Percentiles rank a stretch among this genome's conserved stretches.
These are phyloP conservation scores for Chionomys nivalis DNA, from an alignment of 2,113 vertebrate species.

Conservation along the genomic window DNA sequence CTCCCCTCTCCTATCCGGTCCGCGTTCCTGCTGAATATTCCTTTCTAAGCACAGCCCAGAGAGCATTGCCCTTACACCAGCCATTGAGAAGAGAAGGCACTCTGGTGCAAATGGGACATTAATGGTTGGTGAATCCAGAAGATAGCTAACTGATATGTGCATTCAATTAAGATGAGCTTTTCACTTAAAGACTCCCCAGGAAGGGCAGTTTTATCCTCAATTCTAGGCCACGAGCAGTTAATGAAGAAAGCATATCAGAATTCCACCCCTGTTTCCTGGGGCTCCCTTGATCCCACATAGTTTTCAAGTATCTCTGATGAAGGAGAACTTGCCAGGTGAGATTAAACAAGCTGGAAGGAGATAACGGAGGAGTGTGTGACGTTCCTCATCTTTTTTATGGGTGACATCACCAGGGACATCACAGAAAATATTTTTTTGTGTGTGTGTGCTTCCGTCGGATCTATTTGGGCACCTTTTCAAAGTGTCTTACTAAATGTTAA, in stretches of 20 bases:
- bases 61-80: conserved; percentile 55
- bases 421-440: not conserved
- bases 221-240: conserved; percentile 84
- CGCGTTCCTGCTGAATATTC: conserved; percentile 60
- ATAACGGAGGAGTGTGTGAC: conserved; percentile 36
- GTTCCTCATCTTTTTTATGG: not conserved
- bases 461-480: conserved; percentile 27
- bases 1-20: conserved; percentile 49
- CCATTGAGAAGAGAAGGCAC: conserved; percentile 47
- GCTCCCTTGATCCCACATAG: conserved; percentile 68
- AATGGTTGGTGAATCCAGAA: conserved; percentile 70
- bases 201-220: conserved; percentile 82
- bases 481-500: not conserved
- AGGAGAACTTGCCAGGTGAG: conserved; percentile 79
- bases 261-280: conserved; percentile 70
- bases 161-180: conserved; percentile 84
- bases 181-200: conserved; percentile 85
- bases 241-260: conserved; percentile 83
- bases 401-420: not conserved
- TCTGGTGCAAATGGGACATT: conserved; percentile 77
- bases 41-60: conserved; percentile 61
- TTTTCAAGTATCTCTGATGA: conserved; percentile 76
- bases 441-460: not conserved
- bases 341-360: conserved; percentile 41
- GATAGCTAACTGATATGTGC: conserved; percentile 84